These are phyloP conservation scores for Cerceris ruficornis DNA, from an alignment of 2,888 invertebrate genomes.

Conservation along the genomic window DNA sequence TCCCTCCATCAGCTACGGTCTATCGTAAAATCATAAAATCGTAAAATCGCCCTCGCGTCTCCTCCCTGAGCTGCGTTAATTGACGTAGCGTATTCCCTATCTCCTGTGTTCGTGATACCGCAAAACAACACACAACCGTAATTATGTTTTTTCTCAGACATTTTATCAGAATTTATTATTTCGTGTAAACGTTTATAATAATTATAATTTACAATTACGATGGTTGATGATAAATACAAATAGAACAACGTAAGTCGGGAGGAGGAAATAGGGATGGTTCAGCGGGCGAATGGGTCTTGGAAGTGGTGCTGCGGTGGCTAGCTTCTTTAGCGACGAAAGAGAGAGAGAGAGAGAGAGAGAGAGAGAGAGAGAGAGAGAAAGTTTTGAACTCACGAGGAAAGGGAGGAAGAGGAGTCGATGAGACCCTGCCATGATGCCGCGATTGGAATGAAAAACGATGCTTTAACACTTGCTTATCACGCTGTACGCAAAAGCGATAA, in stretches of 20 bases:
- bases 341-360: constrained; percentile 4
- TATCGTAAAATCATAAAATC: too few species aligned
- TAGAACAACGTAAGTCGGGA: constrained; percentile 80
- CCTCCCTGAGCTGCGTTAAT: neutral
- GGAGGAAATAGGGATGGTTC: constrained; percentile 53
- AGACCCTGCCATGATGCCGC: neutral
- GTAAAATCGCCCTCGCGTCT: neutral
- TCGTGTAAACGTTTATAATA: constrained; percentile 82
- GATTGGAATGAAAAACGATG: constrained; percentile 38
- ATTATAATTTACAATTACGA: constrained; percentile 82
- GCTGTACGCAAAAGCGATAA: constrained; percentile 13
- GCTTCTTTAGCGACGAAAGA: constrained; percentile 20
- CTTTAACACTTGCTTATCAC: constrained; percentile 24
- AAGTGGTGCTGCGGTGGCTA: constrained; percentile 34
- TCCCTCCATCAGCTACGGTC: too few species aligned
- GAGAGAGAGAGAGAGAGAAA: constrained; percentile 2
- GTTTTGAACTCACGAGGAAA: constrained; percentile 1
- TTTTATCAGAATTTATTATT: constrained; percentile 82
- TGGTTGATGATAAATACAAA: constrained; percentile 82
- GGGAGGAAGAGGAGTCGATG: neutral
- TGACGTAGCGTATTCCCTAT: neutral
- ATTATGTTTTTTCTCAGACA: constrained; percentile 77
- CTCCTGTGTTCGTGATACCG: neutral
- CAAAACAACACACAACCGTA: constrained; percentile 54
- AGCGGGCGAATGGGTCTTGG: constrained; percentile 47